Evolutionary conservation across 2,797 vertebrate species (phyloP).

Genomic region (Myotis pilosus): DNA sequence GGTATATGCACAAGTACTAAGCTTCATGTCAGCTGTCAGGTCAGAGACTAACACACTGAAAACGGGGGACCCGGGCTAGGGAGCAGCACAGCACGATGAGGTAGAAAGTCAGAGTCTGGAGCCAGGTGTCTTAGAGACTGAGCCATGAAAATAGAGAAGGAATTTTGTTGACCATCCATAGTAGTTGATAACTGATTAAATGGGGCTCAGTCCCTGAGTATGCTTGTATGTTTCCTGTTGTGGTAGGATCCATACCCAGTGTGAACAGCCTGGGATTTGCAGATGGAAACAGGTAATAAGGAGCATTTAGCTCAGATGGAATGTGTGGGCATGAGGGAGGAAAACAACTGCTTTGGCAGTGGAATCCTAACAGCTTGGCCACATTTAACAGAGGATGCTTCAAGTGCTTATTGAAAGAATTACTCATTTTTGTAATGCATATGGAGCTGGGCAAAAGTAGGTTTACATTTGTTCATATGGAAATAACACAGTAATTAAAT

Average conservation of each 20-base stretch:
- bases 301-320: not conserved
- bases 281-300: conserved; percentile 20
- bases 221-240: not conserved
- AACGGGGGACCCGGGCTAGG: not conserved
- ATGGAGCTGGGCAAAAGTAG: not conserved
- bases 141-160: not conserved
- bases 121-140: not conserved
- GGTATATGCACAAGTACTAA: not conserved
- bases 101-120: not conserved
- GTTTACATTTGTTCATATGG: not conserved
- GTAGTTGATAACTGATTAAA: not conserved
- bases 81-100: not conserved
- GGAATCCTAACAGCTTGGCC: conserved; percentile 28
- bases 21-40: not conserved
- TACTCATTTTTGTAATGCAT: not conserved
- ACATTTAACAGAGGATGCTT: not conserved
- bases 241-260: not conserved
- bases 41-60: not conserved
- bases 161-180: not conserved
- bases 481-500: not conserved
- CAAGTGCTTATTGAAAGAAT: not conserved
- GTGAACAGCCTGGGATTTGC: not conserved
- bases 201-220: not conserved
- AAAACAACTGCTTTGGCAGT: not conserved
- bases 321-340: not conserved